These are phyloP conservation scores for Asbolus verrucosus DNA, from an alignment of 1,140 invertebrate genomes.

Conservation along the genomic window DNA sequence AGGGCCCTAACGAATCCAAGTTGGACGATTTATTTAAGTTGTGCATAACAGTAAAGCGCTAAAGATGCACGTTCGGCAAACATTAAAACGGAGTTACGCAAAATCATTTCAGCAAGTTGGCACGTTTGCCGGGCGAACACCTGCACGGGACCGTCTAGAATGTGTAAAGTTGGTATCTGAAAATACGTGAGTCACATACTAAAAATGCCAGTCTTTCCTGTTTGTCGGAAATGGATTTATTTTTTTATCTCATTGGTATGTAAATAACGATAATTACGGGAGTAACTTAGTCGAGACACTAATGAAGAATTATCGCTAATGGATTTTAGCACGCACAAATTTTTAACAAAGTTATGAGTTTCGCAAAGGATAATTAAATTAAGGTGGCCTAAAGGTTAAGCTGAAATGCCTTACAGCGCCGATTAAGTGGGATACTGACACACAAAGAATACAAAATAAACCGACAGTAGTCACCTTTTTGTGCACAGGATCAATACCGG, in stretches of 20 bases:
- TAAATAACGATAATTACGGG: slow-evolving; percentile 17
- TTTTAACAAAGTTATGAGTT: slow-evolving; percentile 12
- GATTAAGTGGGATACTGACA: not conserved
- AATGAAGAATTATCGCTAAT: slow-evolving; percentile 7
- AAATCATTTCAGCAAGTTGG: slow-evolving; percentile 52
- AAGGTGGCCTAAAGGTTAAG: slow-evolving; percentile 10
- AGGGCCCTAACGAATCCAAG: too few species aligned
- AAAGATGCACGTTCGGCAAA: slow-evolving; percentile 49
- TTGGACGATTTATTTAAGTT: slow-evolving; percentile 29
- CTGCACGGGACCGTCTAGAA: slow-evolving; percentile 46
- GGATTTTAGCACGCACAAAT: slow-evolving; percentile 13
- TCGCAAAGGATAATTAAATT: slow-evolving; percentile 20
- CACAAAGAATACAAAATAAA: not conserved
- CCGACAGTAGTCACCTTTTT: too few species aligned
- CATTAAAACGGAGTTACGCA: slow-evolving; percentile 53
- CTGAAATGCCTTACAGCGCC: not conserved
- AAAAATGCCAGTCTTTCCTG: slow-evolving; percentile 9
- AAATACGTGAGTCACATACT: slow-evolving; percentile 42
- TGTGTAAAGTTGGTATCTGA: slow-evolving; percentile 39
- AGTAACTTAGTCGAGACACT: slow-evolving; percentile 3
- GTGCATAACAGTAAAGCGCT: slow-evolving; percentile 8
- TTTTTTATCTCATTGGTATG: slow-evolving; percentile 1
- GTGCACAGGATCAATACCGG: too few species aligned
- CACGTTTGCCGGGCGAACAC: slow-evolving; percentile 46
- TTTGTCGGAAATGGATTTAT: not conserved